phyloP scores from a whole-genome alignment of 2,797 vertebrate species.

The Galagoides demidoff region DNA sequence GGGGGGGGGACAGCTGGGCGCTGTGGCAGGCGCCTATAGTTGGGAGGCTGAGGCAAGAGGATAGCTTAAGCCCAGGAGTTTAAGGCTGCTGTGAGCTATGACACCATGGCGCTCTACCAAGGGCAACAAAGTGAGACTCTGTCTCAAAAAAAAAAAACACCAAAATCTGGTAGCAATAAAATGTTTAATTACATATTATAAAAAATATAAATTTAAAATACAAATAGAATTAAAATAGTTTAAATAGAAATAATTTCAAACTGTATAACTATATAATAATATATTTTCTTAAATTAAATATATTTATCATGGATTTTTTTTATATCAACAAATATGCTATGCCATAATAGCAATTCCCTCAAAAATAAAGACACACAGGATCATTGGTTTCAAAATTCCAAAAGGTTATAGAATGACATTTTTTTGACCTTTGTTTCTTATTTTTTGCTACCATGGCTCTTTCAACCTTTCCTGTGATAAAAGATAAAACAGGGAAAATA shows the following conservation, averaged over 20 bases:
- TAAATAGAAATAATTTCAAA: conserved; percentile 30
- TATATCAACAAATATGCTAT: not conserved
- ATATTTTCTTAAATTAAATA: not conserved
- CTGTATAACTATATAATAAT: not conserved
- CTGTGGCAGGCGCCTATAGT: too few species aligned
- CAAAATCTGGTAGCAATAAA: too few species aligned
- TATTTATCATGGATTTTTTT: not conserved
- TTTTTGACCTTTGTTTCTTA: not conserved
- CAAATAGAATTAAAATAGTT: not conserved
- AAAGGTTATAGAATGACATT: not conserved
- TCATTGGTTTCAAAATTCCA: not conserved
- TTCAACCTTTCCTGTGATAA: not conserved
- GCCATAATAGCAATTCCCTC: not conserved
- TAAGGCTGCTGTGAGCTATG: too few species aligned
- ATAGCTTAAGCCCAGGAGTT: too few species aligned
- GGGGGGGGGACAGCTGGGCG: too few species aligned
- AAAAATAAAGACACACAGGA: not conserved
- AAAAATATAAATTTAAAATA: too few species aligned
- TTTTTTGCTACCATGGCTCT: not conserved
- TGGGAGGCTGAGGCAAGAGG: too few species aligned
- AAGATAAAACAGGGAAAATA: not conserved
- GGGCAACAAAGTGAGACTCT: too few species aligned
- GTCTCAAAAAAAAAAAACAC: too few species aligned
- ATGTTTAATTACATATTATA: too few species aligned
- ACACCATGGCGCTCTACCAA: too few species aligned